These are phyloP conservation scores for Temnothorax rugatulus DNA, from an alignment of 2,888 invertebrate genomes.

Conservation along the genomic window DNA sequence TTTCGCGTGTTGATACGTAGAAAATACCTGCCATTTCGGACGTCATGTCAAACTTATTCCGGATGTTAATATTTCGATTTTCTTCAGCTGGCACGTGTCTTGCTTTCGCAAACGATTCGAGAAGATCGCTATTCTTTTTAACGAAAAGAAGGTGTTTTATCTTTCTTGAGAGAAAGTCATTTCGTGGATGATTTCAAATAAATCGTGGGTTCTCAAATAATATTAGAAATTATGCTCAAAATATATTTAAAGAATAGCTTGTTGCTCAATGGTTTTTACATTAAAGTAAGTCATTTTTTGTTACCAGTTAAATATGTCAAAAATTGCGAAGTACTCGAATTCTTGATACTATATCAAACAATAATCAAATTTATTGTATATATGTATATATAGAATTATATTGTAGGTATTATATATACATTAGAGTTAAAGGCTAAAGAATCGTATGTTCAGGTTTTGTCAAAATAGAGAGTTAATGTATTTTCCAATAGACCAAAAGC, in stretches of 20 bases:
- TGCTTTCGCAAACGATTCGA: neutral
- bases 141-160: neutral
- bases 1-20: constrained; percentile 30
- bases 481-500: too few species aligned
- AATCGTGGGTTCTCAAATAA: neutral
- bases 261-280: neutral
- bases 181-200: neutral
- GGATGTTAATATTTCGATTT: constrained; percentile 44
- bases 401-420: too few species aligned
- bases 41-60: neutral
- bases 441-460: too few species aligned
- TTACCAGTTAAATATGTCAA: neutral
- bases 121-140: neutral
- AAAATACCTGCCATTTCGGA: constrained; percentile 20
- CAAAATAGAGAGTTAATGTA: too few species aligned
- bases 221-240: neutral
- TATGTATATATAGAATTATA: too few species aligned
- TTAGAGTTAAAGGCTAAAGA: too few species aligned
- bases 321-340: neutral
- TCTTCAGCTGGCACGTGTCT: neutral
- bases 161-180: neutral
- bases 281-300: neutral
- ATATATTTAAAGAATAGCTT: neutral
- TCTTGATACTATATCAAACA: neutral
- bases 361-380: neutral